Conservation (phyloP, 2,888 invertebrate species). For the Girardia tigrina region DNA sequence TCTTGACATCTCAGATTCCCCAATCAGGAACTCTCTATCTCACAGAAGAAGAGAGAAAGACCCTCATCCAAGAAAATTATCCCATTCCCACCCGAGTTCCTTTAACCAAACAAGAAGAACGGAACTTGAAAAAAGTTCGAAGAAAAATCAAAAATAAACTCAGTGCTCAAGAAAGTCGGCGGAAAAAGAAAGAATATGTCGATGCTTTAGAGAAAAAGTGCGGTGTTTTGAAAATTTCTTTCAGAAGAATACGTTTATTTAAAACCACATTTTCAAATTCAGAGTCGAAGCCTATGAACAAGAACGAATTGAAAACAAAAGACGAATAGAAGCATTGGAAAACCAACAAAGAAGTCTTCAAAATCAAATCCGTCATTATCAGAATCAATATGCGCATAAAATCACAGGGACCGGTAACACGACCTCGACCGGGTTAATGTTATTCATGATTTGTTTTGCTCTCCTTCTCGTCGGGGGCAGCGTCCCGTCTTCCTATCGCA, state of each 20-base stretch:
- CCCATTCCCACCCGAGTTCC: constrained; percentile 86
- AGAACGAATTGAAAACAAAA: background rate
- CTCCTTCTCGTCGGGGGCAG: background rate
- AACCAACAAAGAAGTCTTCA: constrained; percentile 14
- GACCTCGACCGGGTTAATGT: background rate
- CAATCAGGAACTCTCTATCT: constrained; percentile 28
- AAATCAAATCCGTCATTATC: constrained; percentile 9
- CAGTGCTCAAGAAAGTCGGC: constrained; percentile 80
- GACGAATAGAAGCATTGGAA: background rate
- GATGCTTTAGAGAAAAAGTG: constrained; percentile 77
- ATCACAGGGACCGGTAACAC: background rate
- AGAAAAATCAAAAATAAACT: constrained; percentile 99
- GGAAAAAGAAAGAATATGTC: constrained; percentile 98
- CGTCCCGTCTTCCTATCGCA: background rate
- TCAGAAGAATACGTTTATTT: background rate
- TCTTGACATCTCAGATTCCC: constrained; percentile 24
- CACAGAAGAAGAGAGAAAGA: constrained; percentile 64
- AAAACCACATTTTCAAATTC: background rate
- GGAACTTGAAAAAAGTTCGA: constrained; percentile 87
- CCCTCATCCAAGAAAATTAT: constrained; percentile 84
- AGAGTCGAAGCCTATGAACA: constrained; percentile 7
- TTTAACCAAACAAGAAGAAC: constrained; percentile 88
- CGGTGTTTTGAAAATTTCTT: constrained; percentile 8
- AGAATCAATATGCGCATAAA: background rate
- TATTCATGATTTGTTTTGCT: constrained; percentile 2